Evolutionary conservation across 2,888 invertebrate genomes (phyloP).

Genomic region (Portevinia maculata): DNA sequence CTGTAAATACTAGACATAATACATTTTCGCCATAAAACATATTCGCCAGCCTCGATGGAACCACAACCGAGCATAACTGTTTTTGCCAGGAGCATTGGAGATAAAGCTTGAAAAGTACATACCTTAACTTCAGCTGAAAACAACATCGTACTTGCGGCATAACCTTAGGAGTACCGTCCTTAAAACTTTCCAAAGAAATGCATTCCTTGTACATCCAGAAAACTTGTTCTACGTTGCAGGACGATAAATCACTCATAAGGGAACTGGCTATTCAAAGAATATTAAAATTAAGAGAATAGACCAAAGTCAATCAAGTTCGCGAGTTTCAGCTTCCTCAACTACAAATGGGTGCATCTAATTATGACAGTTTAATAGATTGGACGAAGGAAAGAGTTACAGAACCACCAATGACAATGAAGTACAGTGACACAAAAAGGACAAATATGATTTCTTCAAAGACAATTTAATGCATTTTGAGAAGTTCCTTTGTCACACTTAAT

Average conservation of each 20-base stretch:
- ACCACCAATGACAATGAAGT: slow-evolving; percentile 20
- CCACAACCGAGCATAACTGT: too few relatives aligned
- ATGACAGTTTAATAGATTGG: slow-evolving; percentile 52
- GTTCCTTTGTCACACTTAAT: too few relatives aligned
- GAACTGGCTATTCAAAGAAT: slow-evolving; percentile 25
- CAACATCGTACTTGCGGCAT: slow-evolving; percentile 13
- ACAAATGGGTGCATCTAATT: slow-evolving; percentile 44
- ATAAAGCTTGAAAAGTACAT: too few relatives aligned
- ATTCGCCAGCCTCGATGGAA: too few relatives aligned
- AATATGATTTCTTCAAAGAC: too few relatives aligned
- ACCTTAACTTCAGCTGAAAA: too few relatives aligned
- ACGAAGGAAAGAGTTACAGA: slow-evolving; percentile 36
- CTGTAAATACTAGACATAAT: too few relatives aligned
- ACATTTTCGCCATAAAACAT: too few relatives aligned
- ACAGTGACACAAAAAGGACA: slow-evolving; percentile 15
- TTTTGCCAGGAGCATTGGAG: too few relatives aligned
- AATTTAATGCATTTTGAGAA: too few relatives aligned
- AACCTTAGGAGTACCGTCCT: slow-evolving; percentile 20
- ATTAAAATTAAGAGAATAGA: slow-evolving; percentile 11
- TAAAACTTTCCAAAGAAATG: slow-evolving; percentile 23
- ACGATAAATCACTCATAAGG: slow-evolving; percentile 18
- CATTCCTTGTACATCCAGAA: slow-evolving; percentile 41
- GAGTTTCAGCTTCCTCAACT: slow-evolving; percentile 33
- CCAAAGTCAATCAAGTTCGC: slow-evolving; percentile 12
- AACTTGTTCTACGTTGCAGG: slow-evolving; percentile 53